Evolutionary conservation across 2,888 invertebrate species (phyloP), one percentile per base, ranked within the genome.

Genomic region (Harmothoe impar): DNA sequence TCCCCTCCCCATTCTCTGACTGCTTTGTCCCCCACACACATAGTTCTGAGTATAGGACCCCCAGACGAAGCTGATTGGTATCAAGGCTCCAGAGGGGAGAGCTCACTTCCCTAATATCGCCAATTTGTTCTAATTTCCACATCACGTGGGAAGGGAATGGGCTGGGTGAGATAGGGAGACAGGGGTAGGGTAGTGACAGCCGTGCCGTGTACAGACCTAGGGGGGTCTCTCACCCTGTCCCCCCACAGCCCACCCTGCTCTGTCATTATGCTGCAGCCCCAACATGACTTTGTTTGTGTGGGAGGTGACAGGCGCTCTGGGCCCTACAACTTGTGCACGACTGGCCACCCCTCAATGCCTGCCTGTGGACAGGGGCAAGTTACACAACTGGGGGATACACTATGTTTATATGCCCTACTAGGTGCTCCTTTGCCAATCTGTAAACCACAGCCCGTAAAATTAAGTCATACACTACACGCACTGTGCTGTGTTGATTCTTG

Each of bases 261-360:
- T 81, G 35, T 81, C 81, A 81, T 81, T 81, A 81, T 81, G 81
- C 10, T 17, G 43, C 35, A 35, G 0, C 43, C 35, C 81, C 31
- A 35, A 81, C 81, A 81, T 81, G 81, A 81, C 81, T 81, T 81
- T 81, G 81, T 81, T 81, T 81, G 81, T 81, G 35, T 81, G 81
- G 81, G 1, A 15, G 25, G 81, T 81, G 81, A 81, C 81, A 81
- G 43, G 35, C 33, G 25, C 43, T 31, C 10, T n/a, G 81, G 81
- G 72, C 25, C 3, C 25, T 43, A n/a, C 35, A 81, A 31, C 43
- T 10, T 43, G 35, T 20, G 43, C 81, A 81, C n/a, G 35, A 43
- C 43, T 43, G 43, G 81, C 15, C 33, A 81, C 81, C 43, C 25
- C 81, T 35, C 43, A 81, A 33, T 1, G 33, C 23, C 15, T 25